phyloP scores from a whole-genome alignment of 2,888 invertebrate genomes.

The Drosophila barbarae region DNA sequence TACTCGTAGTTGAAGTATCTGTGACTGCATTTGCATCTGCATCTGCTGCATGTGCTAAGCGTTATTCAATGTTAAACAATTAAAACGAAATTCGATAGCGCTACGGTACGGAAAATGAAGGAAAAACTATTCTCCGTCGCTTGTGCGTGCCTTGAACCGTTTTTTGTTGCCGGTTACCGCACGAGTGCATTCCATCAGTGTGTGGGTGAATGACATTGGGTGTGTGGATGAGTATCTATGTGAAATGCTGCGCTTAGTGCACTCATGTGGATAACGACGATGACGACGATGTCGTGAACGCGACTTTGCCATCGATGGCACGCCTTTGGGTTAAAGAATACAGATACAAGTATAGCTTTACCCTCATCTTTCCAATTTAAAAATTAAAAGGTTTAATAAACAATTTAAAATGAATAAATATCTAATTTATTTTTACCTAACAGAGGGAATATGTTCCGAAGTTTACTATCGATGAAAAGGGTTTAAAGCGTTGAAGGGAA shows the following conservation, averaged over 20 bases:
- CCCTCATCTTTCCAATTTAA: background rate
- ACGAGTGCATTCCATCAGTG: conserved; percentile 49
- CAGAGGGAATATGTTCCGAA: too few species aligned
- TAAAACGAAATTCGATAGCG: conserved; percentile 47
- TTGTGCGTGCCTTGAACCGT: conserved; percentile 25
- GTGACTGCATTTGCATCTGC: conserved; percentile 12
- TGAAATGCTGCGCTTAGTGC: conserved; percentile 40
- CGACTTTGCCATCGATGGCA: conserved; percentile 47
- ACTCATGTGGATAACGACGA: conserved; percentile 57
- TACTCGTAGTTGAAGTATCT: conserved; percentile 4
- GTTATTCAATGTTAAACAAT: conserved; percentile 39
- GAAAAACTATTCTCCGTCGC: conserved; percentile 36
- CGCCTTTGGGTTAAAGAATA: conserved; percentile 17
- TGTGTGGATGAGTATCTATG: conserved; percentile 28
- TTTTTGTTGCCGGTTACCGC: conserved; percentile 41
- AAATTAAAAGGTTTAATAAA: background rate
- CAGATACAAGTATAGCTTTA: background rate
- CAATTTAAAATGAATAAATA: background rate
- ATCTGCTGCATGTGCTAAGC: conserved; percentile 22
- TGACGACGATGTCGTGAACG: conserved; percentile 29
- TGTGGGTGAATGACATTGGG: conserved; percentile 29
- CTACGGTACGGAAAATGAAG: background rate
- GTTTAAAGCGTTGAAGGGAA: too few species aligned
- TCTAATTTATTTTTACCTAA: too few species aligned
- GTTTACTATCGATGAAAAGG: background rate